These are phyloP conservation scores for Oscheius sp. DNA, from an alignment of 2,888 invertebrate genomes.

Conservation along the genomic window DNA sequence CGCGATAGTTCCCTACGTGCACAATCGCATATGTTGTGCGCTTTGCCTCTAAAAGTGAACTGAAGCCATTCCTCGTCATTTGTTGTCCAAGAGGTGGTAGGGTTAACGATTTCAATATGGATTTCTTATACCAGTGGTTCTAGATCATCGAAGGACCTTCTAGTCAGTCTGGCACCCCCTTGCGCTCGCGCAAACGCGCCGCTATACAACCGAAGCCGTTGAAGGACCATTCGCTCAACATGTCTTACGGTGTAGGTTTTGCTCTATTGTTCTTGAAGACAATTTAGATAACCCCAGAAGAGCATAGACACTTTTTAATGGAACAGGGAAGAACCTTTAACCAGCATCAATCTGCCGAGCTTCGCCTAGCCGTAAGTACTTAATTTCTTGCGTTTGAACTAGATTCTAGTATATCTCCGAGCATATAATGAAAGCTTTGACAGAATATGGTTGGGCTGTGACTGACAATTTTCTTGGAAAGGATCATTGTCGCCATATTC, in stretches of 20 bases:
- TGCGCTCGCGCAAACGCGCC: conserved; percentile 4
- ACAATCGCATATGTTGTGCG: conserved; percentile 12
- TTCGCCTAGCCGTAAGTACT: conserved; percentile 18
- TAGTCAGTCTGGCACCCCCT: background rate
- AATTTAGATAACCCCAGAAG: conserved; percentile 25
- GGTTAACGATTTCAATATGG: too few species aligned
- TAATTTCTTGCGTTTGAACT: background rate
- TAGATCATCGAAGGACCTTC: conserved; percentile 29
- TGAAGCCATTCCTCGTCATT: background rate
- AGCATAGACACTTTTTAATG: conserved; percentile 19
- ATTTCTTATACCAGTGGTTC: background rate
- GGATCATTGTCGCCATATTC: conserved; percentile 59
- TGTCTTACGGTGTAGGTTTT: conserved; percentile 25
- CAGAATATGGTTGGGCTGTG: conserved; percentile 68
- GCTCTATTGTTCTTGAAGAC: background rate
- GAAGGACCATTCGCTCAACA: conserved; percentile 26
- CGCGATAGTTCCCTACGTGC: conserved; percentile 14
- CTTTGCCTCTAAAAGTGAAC: conserved; percentile 10
- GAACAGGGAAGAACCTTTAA: conserved; percentile 24
- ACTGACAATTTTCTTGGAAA: conserved; percentile 68
- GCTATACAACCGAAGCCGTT: background rate
- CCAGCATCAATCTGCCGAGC: conserved; percentile 19
- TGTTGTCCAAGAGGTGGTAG: too few species aligned
- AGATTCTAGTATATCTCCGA: conserved; percentile 61
- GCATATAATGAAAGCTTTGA: conserved; percentile 62